Conservation (phyloP, 2,113 vertebrate species). For the Pedionomus torquatus region DNA sequence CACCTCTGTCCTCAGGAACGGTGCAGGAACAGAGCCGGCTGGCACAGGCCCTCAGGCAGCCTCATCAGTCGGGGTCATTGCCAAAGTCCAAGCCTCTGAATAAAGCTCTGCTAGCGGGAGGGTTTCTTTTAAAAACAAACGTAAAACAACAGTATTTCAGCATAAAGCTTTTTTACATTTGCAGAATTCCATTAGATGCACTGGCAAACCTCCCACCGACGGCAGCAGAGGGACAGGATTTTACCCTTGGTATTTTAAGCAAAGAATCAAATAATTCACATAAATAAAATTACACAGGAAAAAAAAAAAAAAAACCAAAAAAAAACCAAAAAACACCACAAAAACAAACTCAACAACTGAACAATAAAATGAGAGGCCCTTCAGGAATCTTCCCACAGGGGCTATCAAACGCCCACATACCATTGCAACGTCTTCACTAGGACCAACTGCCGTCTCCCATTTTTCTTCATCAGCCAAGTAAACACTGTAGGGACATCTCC, state of each 20-base stretch:
- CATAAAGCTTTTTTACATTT: not conserved
- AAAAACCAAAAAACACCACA: not conserved
- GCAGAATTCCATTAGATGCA: not conserved
- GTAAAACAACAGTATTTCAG: not conserved
- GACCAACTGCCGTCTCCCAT: not conserved
- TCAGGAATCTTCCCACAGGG: not conserved
- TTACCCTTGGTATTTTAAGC: not conserved
- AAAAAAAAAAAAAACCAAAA: not conserved
- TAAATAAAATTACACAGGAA: not conserved
- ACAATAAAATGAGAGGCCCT: not conserved
- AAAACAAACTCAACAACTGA: not conserved
- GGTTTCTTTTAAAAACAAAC: not conserved
- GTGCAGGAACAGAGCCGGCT: not conserved
- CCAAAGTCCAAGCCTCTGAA: not conserved
- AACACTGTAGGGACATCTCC: not conserved
- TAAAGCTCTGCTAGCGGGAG: fast-evolving
- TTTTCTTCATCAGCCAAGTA: not conserved
- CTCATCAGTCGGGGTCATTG: fast-evolving
- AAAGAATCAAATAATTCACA: not conserved
- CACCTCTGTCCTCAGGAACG: not conserved
- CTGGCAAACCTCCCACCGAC: not conserved
- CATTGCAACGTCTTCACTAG: not conserved
- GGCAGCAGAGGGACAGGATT: not conserved
- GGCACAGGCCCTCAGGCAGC: not conserved
- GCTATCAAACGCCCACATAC: not conserved